These are phyloP conservation scores for Miniopterus natalensis DNA, from an alignment of 2,113 vertebrate genomes.

Conservation along the genomic window DNA sequence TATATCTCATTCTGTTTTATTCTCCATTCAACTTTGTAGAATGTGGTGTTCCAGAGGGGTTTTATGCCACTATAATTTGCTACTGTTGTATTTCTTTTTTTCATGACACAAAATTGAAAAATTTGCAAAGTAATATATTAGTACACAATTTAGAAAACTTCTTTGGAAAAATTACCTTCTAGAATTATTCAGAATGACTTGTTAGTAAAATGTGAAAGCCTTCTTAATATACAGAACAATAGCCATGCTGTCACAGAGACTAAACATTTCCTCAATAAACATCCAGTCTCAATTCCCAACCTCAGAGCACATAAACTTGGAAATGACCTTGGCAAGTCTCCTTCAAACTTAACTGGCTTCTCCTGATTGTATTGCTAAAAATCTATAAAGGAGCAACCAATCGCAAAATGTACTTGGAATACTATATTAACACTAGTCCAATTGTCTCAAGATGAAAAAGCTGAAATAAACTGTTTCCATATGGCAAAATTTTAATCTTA, in stretches of 20 bases:
- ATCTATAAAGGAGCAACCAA: slow-evolving; percentile 49
- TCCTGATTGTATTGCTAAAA: slow-evolving; percentile 63
- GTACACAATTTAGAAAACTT: slow-evolving; percentile 61
- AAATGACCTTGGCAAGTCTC: slow-evolving; percentile 74
- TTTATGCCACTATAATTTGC: slow-evolving; percentile 67
- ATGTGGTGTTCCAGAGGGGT: slow-evolving; percentile 43
- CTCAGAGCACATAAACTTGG: slow-evolving; percentile 65
- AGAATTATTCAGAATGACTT: slow-evolving; percentile 69
- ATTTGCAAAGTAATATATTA: slow-evolving; percentile 63
- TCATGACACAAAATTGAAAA: slow-evolving; percentile 68
- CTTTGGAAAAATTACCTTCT: slow-evolving; percentile 61
- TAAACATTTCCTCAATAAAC: slow-evolving; percentile 67
- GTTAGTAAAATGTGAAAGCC: slow-evolving; percentile 67
- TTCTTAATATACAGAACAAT: slow-evolving; percentile 60
- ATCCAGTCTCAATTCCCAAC: slow-evolving; percentile 58
- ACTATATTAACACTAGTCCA: slow-evolving; percentile 70
- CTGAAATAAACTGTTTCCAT: slow-evolving; percentile 68
- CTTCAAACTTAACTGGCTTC: slow-evolving; percentile 63
- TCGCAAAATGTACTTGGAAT: slow-evolving; percentile 71
- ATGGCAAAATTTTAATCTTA: slow-evolving; percentile 59
- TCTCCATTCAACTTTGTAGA: slow-evolving; percentile 35
- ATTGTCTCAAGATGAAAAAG: slow-evolving; percentile 60
- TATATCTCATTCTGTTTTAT: slow-evolving; percentile 59
- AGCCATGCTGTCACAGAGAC: slow-evolving; percentile 31
- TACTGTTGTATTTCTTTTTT: slow-evolving; percentile 68